phyloP scores from a whole-genome alignment of 2,797 vertebrate genomes.

The Bryconaethiops microstoma region DNA sequence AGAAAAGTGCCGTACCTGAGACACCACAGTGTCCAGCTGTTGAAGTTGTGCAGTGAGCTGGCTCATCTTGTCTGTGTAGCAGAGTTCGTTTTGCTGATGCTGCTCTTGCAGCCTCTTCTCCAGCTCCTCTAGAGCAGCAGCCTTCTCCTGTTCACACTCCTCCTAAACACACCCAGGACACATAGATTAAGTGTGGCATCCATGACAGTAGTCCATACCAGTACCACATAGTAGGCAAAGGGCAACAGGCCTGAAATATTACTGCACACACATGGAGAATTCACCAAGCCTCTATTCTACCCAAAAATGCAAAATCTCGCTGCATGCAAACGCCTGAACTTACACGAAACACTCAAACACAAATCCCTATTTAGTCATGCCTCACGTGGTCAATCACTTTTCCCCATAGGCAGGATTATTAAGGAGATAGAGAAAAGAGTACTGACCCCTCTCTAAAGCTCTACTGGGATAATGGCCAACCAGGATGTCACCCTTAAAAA shows the following conservation, averaged over 20 bases:
- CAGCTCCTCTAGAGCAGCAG: constrained; percentile 68
- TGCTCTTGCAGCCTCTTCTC: constrained; percentile 69
- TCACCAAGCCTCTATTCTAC: background rate
- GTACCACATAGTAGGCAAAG: background rate
- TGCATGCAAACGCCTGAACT: background rate
- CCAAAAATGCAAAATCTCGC: background rate
- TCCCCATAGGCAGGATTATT: constrained; percentile 63
- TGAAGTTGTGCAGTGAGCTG: constrained; percentile 79
- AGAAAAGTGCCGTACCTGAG: constrained; percentile 74
- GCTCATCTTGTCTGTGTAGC: constrained; percentile 76
- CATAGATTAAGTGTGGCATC: constrained; percentile 33
- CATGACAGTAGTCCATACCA: constrained; percentile 21
- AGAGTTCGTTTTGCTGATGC: constrained; percentile 70
- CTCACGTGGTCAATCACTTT: constrained; percentile 39
- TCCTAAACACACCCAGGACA: constrained; percentile 68
- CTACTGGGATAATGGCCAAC: constrained; percentile 68
- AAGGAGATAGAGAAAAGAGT: constrained; percentile 51
- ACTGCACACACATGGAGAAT: background rate
- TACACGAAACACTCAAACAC: constrained; percentile 44
- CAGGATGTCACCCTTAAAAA: constrained; percentile 53
- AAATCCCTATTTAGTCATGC: constrained; percentile 25
- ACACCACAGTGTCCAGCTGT: constrained; percentile 75
- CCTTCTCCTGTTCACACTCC: constrained; percentile 78
- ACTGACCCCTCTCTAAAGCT: constrained; percentile 70
- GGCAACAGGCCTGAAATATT: background rate